These are phyloP conservation scores for Hylaeus volcanicus DNA, from an alignment of 1,140 invertebrate species.

Conservation along the genomic window DNA sequence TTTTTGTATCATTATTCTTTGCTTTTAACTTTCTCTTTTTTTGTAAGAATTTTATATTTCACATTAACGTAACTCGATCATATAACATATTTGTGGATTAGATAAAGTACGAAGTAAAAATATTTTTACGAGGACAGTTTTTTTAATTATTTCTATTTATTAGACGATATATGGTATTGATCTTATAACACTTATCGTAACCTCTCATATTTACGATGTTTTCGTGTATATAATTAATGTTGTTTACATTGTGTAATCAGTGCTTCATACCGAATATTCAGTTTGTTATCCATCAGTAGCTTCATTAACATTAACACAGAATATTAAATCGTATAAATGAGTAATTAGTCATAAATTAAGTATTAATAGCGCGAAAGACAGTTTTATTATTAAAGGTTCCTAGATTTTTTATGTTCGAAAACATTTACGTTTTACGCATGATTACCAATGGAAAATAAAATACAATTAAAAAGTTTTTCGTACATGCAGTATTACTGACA, in stretches of 20 bases:
- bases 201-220: background rate
- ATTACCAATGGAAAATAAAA: background rate
- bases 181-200: background rate
- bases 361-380: background rate
- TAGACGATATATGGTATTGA: background rate
- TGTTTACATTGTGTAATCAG: background rate
- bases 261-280: conserved; percentile 3
- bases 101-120: background rate
- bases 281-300: background rate
- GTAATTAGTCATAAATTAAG: background rate
- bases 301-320: background rate
- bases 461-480: background rate
- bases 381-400: conserved; percentile 4
- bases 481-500: conserved; percentile 14
- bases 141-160: conserved; percentile 7
- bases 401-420: background rate
- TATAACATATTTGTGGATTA: background rate
- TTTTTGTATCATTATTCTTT: conserved; percentile 8
- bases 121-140: background rate
- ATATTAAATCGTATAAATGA: background rate
- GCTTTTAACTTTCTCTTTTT: background rate
- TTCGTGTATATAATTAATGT: conserved; percentile 4
- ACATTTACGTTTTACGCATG: conserved; percentile 10
- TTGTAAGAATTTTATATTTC: background rate
- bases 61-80: background rate